Evolutionary conservation across 2,113 vertebrate species (phyloP).

Genomic region (Oreochromis tanganicae): DNA sequence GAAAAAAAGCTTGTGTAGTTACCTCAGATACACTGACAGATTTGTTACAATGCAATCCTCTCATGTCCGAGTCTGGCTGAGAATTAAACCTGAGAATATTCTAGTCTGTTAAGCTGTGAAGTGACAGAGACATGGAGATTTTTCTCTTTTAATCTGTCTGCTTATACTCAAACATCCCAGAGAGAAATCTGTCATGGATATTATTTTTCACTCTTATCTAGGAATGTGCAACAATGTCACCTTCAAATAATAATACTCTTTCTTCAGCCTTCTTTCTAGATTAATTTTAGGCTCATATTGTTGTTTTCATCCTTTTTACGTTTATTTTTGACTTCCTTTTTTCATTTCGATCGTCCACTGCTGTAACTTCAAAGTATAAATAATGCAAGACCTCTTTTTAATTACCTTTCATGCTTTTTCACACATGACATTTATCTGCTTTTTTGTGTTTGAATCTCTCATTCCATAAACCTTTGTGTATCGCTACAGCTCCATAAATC

Average conservation of each 20-base stretch:
- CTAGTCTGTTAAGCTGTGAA: not conserved
- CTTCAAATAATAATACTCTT: not conserved
- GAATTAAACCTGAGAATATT: not conserved
- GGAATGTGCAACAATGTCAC: not conserved
- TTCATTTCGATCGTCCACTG: not conserved
- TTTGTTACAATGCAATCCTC: not conserved
- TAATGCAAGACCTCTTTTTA: not conserved
- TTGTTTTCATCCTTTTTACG: not conserved
- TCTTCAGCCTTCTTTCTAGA: not conserved
- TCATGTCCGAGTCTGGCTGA: not conserved
- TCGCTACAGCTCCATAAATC: not conserved
- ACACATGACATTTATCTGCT: not conserved
- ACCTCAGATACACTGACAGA: not conserved
- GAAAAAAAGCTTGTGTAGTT: not conserved
- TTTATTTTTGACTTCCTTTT: not conserved
- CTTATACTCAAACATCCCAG: not conserved
- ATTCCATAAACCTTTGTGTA: not conserved
- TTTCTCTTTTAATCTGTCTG: not conserved
- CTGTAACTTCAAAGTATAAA: not conserved
- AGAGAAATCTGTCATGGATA: not conserved
- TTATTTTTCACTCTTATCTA: not conserved
- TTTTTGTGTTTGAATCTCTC: not conserved
- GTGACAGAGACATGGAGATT: not conserved
- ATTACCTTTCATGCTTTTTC: not conserved
- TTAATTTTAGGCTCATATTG: not conserved